A percentile compares a stretch with the other conserved stretches of the same genome.
phyloP scores from a whole-genome alignment of 37 sponge, comb jelly and placozoan genomes.

The Cladorhizidae sp. region DNA sequence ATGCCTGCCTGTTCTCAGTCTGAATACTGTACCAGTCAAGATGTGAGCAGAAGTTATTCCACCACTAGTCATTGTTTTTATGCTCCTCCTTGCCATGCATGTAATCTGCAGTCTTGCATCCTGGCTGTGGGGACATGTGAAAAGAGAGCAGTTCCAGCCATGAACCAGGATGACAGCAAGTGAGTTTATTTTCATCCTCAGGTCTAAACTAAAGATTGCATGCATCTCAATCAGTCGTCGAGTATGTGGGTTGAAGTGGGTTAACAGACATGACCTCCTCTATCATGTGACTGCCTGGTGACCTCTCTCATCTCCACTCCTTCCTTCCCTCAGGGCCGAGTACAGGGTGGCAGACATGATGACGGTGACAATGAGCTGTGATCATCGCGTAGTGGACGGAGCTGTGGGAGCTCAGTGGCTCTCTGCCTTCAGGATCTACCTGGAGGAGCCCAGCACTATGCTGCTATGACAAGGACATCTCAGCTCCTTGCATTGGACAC shows the following conservation, averaged over 20 bases:
- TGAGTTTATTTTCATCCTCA: no score
- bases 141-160: conserved; percentile 62
- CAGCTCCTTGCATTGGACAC: no score
- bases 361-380: conserved; percentile 97
- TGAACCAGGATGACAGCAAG: no score
- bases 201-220: no score
- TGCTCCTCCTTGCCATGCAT: neutral
- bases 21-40: no score
- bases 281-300: neutral
- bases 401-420: conserved; percentile 97
- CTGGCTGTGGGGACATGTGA: conserved; percentile 96
- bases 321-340: conserved; percentile 34
- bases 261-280: no score
- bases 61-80: no score
- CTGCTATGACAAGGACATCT: conserved; percentile 49
- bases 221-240: no score
- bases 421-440: conserved; percentile 57
- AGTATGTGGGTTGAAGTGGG: no score
- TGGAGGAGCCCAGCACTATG: conserved; percentile 90
- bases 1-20: no score
- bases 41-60: no score
- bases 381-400: conserved; percentile 97
- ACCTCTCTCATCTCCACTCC: neutral
- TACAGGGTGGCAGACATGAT: conserved; percentile 68
- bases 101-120: conserved; percentile 74